Conservation (phyloP, 2,113 vertebrate genomes). For the Elachura formosa region DNA sequence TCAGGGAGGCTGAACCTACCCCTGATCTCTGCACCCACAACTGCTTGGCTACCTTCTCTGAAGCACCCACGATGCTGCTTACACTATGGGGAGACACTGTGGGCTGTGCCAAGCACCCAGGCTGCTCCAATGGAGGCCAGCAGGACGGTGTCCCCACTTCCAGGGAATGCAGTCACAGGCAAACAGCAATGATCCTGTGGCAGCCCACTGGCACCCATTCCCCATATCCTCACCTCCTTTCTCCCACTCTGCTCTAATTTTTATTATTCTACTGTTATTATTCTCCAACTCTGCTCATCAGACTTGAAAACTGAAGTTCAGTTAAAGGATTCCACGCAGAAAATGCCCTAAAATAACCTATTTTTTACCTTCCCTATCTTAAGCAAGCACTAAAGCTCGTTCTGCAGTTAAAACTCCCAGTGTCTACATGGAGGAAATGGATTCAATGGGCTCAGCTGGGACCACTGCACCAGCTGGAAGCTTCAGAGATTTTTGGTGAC, state of each 20-base stretch:
- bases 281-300: background rate
- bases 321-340: background rate
- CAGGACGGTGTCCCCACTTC: background rate
- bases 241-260: background rate
- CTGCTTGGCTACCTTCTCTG: background rate
- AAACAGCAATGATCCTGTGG: background rate
- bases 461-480: fast-evolving
- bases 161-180: background rate
- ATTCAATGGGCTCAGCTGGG: background rate
- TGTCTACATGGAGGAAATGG: background rate
- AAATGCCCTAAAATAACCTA: background rate
- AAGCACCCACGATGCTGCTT: background rate
- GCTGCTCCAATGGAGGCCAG: background rate
- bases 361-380: background rate
- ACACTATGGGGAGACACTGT: fast-evolving
- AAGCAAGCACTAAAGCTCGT: background rate
- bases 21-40: background rate
- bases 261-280: background rate
- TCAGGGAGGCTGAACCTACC: background rate
- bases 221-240: background rate
- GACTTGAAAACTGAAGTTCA: background rate
- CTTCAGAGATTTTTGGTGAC: background rate
- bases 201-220: background rate
- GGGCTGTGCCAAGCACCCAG: background rate
- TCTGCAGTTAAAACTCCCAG: background rate